These are phyloP conservation scores for Orthosia incerta DNA, from an alignment of 2,888 invertebrate species.

Conservation along the genomic window DNA sequence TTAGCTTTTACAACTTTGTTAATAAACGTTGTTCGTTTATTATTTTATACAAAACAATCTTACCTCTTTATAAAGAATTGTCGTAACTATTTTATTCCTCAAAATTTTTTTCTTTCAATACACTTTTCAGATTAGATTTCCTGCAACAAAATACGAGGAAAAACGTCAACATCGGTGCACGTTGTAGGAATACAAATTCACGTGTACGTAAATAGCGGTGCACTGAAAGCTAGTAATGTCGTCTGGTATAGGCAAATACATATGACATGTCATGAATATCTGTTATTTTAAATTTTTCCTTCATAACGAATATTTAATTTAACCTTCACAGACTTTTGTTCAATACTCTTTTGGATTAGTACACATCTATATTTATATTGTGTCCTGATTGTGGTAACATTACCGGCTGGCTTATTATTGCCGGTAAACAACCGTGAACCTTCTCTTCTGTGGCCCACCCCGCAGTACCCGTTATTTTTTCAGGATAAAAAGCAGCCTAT, in stretches of 20 bases:
- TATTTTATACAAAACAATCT: too few species aligned
- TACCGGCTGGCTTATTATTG: too few species aligned
- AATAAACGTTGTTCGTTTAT: too few species aligned
- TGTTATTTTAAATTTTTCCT: background rate
- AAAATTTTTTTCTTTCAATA: background rate
- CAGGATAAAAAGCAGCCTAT: too few species aligned
- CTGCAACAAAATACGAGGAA: background rate
- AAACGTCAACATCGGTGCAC: background rate
- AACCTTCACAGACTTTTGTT: background rate
- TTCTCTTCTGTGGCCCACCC: too few species aligned
- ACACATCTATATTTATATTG: background rate
- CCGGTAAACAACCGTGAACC: background rate
- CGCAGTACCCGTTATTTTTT: too few species aligned
- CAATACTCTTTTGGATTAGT: background rate
- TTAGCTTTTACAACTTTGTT: background rate
- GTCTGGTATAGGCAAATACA: background rate
- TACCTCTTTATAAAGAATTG: background rate
- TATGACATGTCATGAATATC: background rate
- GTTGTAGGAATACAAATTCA: background rate
- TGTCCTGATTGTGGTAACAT: background rate
- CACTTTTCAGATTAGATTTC: background rate
- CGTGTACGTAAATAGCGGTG: background rate
- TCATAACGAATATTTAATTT: background rate
- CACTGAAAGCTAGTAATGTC: background rate
- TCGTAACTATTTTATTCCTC: background rate